Evolutionary conservation across 1,140 invertebrate genomes (phyloP), one percentile per base, ranked within the genome.

Genomic region (Oscheius sp.): DNA sequence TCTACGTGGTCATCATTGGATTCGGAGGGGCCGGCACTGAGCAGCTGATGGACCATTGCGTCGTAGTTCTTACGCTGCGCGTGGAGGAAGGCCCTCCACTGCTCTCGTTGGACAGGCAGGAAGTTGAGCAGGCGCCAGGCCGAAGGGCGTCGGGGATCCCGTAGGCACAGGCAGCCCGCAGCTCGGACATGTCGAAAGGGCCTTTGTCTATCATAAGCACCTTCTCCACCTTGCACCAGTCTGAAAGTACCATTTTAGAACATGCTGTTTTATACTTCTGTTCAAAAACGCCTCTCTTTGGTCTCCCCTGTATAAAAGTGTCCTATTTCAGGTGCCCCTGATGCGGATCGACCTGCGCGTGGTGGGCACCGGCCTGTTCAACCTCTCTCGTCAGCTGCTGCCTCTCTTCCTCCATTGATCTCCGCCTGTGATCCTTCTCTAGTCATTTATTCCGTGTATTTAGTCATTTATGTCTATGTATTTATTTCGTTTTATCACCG

Each of bases 41-140:
- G 79, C 20, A 81, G 38, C 70, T 82, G 77, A 28, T 77, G 66
- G 18, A 82, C 80, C 71, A 82, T 59, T 18, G 46, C 67, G 29
- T 76, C 62, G 55, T 82, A 82, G 7, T 79, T 76, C 7, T 58
- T 32, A 45, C 80, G 34, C 52, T 76, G 76, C 29, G 72, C 35
- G 2, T 63, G 31, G 29, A 83, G 58, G 15, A 73, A 66, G 13
- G 45, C 18, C 35, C 66, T 52, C 80, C 80, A 81, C 38, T 62
- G 46, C 13, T 75, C 15, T 26, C 80, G 77, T 61, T 82, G 76
- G 20, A 45, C 64, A n/a, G 79, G 80, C 15, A 82, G 63, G 52
- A 67, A 79, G 32, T 78, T 55, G 18, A 82, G 76, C 29, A 82
- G 78, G 20, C 80, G 69, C 80, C 80, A 82, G 80, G 81, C 23